Conservation (phyloP, 2,888 invertebrate genomes). For the Anorthoa munda region DNA sequence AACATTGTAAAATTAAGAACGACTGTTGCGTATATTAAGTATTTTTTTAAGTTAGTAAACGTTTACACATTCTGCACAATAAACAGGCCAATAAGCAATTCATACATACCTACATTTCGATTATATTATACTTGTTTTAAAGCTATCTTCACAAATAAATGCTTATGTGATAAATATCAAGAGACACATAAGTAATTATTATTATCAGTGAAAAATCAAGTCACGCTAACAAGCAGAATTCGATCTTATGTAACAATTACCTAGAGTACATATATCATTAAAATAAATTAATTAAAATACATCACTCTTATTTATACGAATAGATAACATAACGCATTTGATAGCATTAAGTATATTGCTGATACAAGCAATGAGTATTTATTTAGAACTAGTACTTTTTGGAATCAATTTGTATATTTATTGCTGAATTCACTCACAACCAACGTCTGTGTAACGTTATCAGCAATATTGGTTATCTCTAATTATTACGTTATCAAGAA, state of each 20-base stretch:
- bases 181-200: slow-evolving; percentile 33
- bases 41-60: slow-evolving; percentile 28
- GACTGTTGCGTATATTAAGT: slow-evolving; percentile 33
- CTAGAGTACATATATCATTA: background rate
- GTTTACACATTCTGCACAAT: slow-evolving; percentile 24
- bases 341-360: slow-evolving; percentile 28
- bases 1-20: slow-evolving; percentile 28
- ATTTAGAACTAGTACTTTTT: background rate
- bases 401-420: slow-evolving; percentile 47
- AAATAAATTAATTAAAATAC: slow-evolving; percentile 11
- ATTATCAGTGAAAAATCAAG: slow-evolving; percentile 18
- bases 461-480: slow-evolving; percentile 32
- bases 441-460: slow-evolving; percentile 51
- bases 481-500: slow-evolving; percentile 34
- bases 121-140: slow-evolving; percentile 27
- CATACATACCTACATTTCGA: slow-evolving; percentile 26
- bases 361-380: slow-evolving; percentile 23
- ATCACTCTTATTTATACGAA: slow-evolving; percentile 16
- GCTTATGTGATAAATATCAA: slow-evolving; percentile 35
- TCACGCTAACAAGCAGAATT: slow-evolving; percentile 25
- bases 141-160: slow-evolving; percentile 41
- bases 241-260: slow-evolving; percentile 19
- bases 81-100: slow-evolving; percentile 38
- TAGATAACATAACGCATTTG: slow-evolving; percentile 14
- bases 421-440: slow-evolving; percentile 65